These are phyloP conservation scores for Theodoxus fluviatilis DNA, from an alignment of 2,888 invertebrate genomes.

Conservation along the genomic window DNA sequence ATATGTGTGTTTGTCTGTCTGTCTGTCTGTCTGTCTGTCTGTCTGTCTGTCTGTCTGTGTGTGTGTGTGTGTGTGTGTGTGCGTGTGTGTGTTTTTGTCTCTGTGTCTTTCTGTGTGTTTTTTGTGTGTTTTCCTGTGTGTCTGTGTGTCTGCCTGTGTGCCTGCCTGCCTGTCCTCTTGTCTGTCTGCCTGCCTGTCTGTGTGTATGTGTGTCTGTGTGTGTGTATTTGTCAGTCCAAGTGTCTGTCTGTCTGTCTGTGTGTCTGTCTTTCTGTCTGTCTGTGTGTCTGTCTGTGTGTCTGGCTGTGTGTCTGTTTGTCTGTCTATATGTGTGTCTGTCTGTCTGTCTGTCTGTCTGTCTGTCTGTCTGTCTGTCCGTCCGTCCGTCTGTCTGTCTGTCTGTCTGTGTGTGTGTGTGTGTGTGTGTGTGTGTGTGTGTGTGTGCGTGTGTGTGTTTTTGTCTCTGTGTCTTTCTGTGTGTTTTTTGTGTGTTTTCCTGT, in stretches of 20 bases:
- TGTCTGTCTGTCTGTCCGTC: too few relatives aligned
- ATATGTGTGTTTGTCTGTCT: slow-evolving; percentile 14
- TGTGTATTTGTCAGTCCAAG: too few relatives aligned
- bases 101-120: too few relatives aligned
- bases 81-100: background rate
- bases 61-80: slow-evolving; percentile 17
- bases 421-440: slow-evolving; percentile 8
- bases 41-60: slow-evolving; percentile 10
- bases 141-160: slow-evolving; percentile 10
- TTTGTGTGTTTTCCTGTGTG: background rate
- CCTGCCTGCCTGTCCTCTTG: background rate
- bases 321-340: background rate
- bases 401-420: background rate
- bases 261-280: slow-evolving; percentile 4
- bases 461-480: too few relatives aligned
- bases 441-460: slow-evolving; percentile 9
- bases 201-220: background rate
- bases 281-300: background rate
- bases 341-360: background rate
- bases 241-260: background rate
- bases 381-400: background rate
- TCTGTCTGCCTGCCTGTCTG: background rate
- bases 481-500: too few relatives aligned
- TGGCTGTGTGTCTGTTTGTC: slow-evolving; percentile 8
- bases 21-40: slow-evolving; percentile 6